Conservation (phyloP, 2,797 vertebrate species). For the Tolypeutes matacus region DNA sequence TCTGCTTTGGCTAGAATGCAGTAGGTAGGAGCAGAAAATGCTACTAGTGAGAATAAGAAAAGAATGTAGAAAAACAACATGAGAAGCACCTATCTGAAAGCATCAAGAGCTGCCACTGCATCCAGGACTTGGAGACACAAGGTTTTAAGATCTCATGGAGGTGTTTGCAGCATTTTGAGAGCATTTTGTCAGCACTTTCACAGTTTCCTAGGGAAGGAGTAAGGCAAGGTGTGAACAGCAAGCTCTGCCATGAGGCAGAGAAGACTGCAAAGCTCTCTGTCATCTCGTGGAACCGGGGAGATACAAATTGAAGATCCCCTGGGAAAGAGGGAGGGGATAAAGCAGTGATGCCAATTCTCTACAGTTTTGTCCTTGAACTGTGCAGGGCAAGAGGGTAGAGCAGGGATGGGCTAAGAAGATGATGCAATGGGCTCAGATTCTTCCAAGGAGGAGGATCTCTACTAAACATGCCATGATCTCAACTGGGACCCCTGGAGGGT, state of each 20-base stretch:
- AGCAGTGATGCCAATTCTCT: neutral
- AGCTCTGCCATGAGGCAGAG: rapidly evolving
- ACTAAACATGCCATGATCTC: neutral
- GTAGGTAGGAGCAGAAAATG: neutral
- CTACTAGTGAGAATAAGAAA: neutral
- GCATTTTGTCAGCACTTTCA: rapidly evolving
- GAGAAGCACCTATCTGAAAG: rapidly evolving
- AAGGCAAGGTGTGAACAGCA: rapidly evolving
- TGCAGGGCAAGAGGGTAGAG: neutral
- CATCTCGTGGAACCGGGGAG: rapidly evolving
- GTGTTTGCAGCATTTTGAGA: neutral
- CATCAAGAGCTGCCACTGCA: too few species aligned
- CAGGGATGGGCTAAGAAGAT: neutral
- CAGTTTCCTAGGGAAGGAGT: rapidly evolving
- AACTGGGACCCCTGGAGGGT: rapidly evolving
- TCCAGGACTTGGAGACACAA: too few species aligned
- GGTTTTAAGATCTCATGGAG: neutral
- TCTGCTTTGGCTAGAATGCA: neutral
- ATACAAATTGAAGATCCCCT: neutral
- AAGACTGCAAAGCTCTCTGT: neutral
- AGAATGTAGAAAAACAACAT: too few species aligned
- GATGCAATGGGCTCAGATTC: neutral
- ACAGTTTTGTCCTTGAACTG: neutral
- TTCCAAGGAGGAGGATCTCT: neutral
- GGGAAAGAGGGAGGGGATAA: neutral